Base-by-base conservation (phyloP, 1,140 invertebrate genomes). In the Lepidurus arcticus region DNA sequence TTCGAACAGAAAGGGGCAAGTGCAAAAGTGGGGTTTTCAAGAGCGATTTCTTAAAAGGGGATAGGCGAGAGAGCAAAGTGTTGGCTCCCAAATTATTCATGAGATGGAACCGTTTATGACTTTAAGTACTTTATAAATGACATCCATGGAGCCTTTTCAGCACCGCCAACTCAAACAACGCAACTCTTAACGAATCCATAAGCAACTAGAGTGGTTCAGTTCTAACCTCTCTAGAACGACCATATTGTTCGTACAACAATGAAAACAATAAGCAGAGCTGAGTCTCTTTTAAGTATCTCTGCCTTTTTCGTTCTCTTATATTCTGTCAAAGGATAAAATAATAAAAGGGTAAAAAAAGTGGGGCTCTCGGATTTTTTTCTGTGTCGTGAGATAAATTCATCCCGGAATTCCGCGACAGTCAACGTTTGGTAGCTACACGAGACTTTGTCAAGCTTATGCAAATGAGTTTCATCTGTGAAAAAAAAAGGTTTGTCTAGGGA, bases 221-320 rank as follows among this genome's bases (percentile, higher is more conserved):
- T 34, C 34, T 34, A 34, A 34, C 34, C 34, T 34, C 34, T 4
- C 34, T 34, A 4, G 34, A 34, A 3, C 34, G 34, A 34, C 34
- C 34, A 34, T 3, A 34, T 34, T 34, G 34, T 4, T 34, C 34
- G 34, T 4, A 34, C 34, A 34, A 4, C 34, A 34, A 34, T 34
- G 4, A 34, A 3, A 3, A 34, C 34, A 34, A 34, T 34, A 34
- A 34, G 2, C 34, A 5, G 4, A n/a, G 24, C 34, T 44, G 47
- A 76, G 44, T 1, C 16, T 76, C 13, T 45, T 76, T 24, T 45
- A 80, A 80, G 24, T 73, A 11, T 44, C 24, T 24, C 21, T 24
- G 74, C 11, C 42, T 24, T 75, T 11, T 5, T 75, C 24, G 74
- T 6, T 24, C 11, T 24, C 42, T 75, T 2, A 34, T 75, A 24